phyloP scores from a whole-genome alignment of 2,888 invertebrate species.

The Liodrosophila aerea region DNA sequence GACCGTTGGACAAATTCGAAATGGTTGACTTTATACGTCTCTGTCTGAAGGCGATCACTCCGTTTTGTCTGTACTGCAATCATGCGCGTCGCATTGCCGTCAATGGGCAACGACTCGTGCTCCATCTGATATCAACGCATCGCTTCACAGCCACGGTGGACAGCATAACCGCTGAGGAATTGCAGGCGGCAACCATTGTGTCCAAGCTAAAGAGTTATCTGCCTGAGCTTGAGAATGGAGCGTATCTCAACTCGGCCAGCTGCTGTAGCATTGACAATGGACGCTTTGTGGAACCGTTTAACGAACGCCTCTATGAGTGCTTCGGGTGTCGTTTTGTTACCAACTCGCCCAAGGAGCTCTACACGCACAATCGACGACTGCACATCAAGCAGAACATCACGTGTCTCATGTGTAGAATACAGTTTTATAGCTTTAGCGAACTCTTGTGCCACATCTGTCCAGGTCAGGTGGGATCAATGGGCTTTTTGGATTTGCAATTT shows the following conservation, averaged over 20 bases:
- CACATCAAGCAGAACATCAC: conserved; percentile 91
- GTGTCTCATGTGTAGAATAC: conserved; percentile 94
- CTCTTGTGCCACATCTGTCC: conserved; percentile 93
- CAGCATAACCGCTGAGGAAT: conserved; percentile 89
- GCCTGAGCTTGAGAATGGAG: conserved; percentile 84
- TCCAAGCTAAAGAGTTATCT: conserved; percentile 85
- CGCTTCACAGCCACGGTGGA: conserved; percentile 90
- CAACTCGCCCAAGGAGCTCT: conserved; percentile 91
- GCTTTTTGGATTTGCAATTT: conserved; percentile 85
- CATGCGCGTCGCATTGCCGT: conserved; percentile 93
- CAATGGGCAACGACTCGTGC: conserved; percentile 90
- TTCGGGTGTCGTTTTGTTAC: conserved; percentile 92
- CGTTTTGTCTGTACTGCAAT: conserved; percentile 91
- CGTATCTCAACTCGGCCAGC: conserved; percentile 89
- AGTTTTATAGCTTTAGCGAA: conserved; percentile 94
- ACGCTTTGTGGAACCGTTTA: conserved; percentile 63
- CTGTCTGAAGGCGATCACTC: conserved; percentile 87
- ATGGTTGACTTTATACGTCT: conserved; percentile 88
- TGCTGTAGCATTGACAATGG: conserved; percentile 86
- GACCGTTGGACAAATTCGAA: conserved; percentile 89
- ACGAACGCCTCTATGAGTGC: conserved; percentile 90
- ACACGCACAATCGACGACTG: conserved; percentile 92
- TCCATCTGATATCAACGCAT: conserved; percentile 91
- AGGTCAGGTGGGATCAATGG: conserved; percentile 85
- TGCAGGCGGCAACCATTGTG: conserved; percentile 88